These are phyloP conservation scores for Enhydra lutris DNA, from an alignment of 2,113 vertebrate species.

Conservation along the genomic window DNA sequence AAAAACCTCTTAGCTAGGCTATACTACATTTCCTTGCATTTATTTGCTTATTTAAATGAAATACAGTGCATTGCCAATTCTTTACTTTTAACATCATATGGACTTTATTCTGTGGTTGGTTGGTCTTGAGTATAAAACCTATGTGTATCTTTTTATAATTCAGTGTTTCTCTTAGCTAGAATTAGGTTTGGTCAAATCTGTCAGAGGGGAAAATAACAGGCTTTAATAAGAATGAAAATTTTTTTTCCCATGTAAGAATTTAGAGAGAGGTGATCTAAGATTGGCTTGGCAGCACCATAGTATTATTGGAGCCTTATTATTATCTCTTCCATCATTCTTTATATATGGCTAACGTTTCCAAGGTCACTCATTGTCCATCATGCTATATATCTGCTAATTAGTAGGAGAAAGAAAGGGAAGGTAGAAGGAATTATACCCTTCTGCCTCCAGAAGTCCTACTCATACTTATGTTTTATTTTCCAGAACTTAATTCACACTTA, in stretches of 20 bases:
- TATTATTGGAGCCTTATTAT: not conserved
- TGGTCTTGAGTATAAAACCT: slow-evolving; percentile 25
- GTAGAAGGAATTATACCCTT: not conserved
- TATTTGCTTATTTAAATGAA: slow-evolving; percentile 50
- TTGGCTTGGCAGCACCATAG: not conserved
- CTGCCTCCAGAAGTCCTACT: not conserved
- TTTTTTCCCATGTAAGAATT: not conserved
- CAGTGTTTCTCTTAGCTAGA: not conserved
- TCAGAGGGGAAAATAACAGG: not conserved
- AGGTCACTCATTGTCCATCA: not conserved
- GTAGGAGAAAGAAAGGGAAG: not conserved
- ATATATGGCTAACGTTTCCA: slow-evolving; percentile 1
- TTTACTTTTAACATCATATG: slow-evolving; percentile 16
- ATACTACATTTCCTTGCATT: not conserved
- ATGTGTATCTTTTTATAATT: not conserved
- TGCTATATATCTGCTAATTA: not conserved
- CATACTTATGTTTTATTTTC: not conserved
- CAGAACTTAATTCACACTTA: not conserved
- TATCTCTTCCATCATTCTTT: not conserved
- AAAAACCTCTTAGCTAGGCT: not conserved
- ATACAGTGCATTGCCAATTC: not conserved
- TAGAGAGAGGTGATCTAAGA: not conserved
- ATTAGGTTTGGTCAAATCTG: not conserved
- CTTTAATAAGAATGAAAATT: slow-evolving; percentile 36
- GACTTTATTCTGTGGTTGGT: not conserved